Base-by-base conservation (phyloP, 1,140 invertebrate species). In the Drosophila neocordata region DNA sequence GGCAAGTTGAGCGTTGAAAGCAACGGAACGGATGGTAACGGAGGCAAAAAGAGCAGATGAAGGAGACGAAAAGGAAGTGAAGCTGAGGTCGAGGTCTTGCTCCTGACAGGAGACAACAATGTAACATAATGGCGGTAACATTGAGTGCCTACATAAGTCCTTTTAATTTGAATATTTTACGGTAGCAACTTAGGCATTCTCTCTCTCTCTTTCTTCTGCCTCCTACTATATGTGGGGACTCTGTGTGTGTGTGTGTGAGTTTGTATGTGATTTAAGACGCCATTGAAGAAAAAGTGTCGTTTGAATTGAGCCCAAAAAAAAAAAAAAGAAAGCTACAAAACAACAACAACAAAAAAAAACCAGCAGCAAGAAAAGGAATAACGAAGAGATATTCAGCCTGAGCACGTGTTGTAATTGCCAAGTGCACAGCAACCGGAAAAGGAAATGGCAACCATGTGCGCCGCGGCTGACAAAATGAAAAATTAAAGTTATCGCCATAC, bases 81-180 rank as follows among this genome's bases (percentile, higher is more conserved):
- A 48, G 79, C 55, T 65, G 81, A 80, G 65, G 78, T 81, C 73
- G 70, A 77, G 73, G 59, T 70, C 76, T 62, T 64, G 77, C 59
- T 64, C 59, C 66, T 81, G 73, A 68, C 52, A 64, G 44, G 65
- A 84, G 73, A 79, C 82, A 87, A 87, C 82, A 87, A 87, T 87
- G 82, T 87, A 82, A 70, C 82, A 87, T 88, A 88, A 89, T 83
- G 79, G 85, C 85, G 80, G 79, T 89, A 77, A 89, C 84, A 89
- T 89, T 89, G 84, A 89, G 84, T 89, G 85, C 84, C 85, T 89
- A 89, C 85, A 89, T 89, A 89, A 89, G 85, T 89, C 77, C 77
- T 81, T 85, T 89, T 89, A 89, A 89, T 89, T 89, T 89, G 78
- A 89, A 89, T 89, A 89, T 89, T 89, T 89, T 89, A 89, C 72